A percentile compares a stretch with the other conserved stretches of the same genome.
These are phyloP conservation scores for Drosophila sordidula DNA, from an alignment of 2,888 invertebrate species.

Conservation along the genomic window DNA sequence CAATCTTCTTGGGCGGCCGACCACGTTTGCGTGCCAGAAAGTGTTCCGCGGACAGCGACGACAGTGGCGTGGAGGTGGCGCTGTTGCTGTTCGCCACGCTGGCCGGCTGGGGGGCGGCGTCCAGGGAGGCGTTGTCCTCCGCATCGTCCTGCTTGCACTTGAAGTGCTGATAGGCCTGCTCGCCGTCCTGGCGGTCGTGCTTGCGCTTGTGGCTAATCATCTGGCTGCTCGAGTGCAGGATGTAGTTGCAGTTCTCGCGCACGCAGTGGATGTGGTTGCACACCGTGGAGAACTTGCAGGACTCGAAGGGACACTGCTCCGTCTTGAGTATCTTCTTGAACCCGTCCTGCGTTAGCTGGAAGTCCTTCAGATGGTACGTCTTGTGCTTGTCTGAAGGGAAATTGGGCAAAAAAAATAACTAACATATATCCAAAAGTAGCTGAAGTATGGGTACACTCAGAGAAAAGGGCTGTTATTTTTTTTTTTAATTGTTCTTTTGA, in stretches of 20 bases:
- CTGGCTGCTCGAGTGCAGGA: conserved; percentile 98
- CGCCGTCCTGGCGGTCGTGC: conserved; percentile 97
- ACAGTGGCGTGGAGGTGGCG: conserved; percentile 81
- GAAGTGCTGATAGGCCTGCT: conserved; percentile 86
- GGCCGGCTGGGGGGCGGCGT: conserved; percentile 63
- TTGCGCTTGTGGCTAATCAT: conserved; percentile 98
- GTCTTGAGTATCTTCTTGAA: conserved; percentile 99
- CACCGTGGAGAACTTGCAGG: conserved; percentile 96
- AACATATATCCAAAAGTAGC: too few relatives aligned
- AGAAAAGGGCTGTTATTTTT: too few relatives aligned
- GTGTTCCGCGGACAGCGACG: conserved; percentile 83
- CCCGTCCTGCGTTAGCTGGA: conserved; percentile 96
- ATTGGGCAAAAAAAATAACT: too few relatives aligned
- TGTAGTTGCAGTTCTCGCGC: conserved; percentile 96
- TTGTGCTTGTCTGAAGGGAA: conserved; percentile 95
- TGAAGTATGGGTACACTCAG: too few relatives aligned
- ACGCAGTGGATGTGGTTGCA: conserved; percentile 99
- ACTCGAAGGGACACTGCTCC: conserved; percentile 95
- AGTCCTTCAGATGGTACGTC: conserved; percentile 98
- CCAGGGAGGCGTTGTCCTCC: conserved; percentile 60
- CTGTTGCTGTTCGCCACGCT: conserved; percentile 26
- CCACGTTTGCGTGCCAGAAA: conserved; percentile 83
- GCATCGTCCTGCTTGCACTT: conserved; percentile 79
- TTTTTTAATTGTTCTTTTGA: too few relatives aligned
- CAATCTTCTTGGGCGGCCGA: conserved; percentile 84